Percentiles rank a stretch among this genome's conserved stretches.
phyloP scores from a whole-genome alignment of 2,888 invertebrate genomes.

The Seladonia tumulorum region DNA sequence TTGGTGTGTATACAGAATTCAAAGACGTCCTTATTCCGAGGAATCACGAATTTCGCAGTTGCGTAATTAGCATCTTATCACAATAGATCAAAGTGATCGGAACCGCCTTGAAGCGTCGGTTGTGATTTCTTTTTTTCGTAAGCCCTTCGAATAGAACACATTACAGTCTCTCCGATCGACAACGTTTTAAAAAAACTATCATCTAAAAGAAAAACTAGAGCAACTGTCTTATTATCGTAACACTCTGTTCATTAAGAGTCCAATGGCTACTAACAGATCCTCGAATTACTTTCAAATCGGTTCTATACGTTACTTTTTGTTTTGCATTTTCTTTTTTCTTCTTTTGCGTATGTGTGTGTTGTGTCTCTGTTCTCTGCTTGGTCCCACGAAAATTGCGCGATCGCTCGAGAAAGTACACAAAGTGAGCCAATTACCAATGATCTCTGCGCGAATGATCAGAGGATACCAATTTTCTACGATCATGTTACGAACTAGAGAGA shows the following conservation, averaged over 20 bases:
- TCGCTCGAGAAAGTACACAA: conserved; percentile 50
- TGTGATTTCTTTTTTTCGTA: conserved; percentile 15
- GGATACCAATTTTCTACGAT: conserved; percentile 49
- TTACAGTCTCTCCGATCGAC: conserved; percentile 11
- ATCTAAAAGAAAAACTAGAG: conserved; percentile 26
- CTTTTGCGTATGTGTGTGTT: background rate
- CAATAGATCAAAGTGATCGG: background rate
- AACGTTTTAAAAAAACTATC: conserved; percentile 19
- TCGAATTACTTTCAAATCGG: conserved; percentile 31
- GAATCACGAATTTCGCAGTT: conserved; percentile 51
- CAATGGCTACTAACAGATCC: conserved; percentile 3
- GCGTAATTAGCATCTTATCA: background rate
- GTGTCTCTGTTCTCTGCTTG: conserved; percentile 66
- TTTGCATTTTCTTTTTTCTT: background rate
- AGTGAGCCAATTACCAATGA: conserved; percentile 22
- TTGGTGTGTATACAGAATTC: conserved; percentile 57
- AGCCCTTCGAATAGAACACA: conserved; percentile 34
- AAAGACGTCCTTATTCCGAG: conserved; percentile 68
- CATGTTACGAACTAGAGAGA: conserved; percentile 8
- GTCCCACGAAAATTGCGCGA: conserved; percentile 75
- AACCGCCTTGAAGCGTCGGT: background rate
- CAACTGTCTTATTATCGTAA: background rate
- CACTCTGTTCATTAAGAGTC: background rate
- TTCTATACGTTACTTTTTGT: background rate
- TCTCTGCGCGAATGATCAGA: conserved; percentile 4